phyloP scores from a whole-genome alignment of 1,140 invertebrate species.

The Zaprionus africanus region DNA sequence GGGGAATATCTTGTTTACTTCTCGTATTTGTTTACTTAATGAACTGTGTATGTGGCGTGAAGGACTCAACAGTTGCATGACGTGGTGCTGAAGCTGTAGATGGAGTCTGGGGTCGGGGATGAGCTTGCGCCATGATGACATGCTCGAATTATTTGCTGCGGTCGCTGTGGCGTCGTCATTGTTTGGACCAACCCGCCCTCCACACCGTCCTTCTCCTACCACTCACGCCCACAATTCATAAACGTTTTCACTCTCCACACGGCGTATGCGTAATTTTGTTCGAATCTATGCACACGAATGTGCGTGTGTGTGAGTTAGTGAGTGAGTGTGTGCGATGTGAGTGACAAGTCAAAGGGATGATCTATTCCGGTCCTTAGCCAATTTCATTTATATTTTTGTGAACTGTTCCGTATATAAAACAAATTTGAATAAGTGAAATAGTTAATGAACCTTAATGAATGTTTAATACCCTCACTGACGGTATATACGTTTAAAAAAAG shows the following conservation, averaged over 20 bases:
- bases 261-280: constrained; percentile 68
- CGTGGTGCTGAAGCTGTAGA: not conserved
- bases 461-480: too few species aligned
- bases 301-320: not conserved
- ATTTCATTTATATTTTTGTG: not conserved
- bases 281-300: constrained; percentile 10
- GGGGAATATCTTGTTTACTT: constrained; percentile 17
- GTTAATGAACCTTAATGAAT: not conserved
- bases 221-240: constrained; percentile 32
- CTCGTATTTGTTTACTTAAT: constrained; percentile 51
- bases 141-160: constrained; percentile 49
- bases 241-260: constrained; percentile 46
- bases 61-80: constrained; percentile 33
- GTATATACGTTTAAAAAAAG: too few species aligned
- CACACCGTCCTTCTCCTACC: not conserved
- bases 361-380: not conserved
- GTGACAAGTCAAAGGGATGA: constrained; percentile 1
- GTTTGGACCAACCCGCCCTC: constrained; percentile 22
- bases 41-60: constrained; percentile 16
- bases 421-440: not conserved
- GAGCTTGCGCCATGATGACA: constrained; percentile 62
- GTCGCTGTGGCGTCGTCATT: constrained; percentile 49
- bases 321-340: not conserved
- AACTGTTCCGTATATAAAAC: not conserved
- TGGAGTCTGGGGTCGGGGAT: constrained; percentile 29